Evolutionary conservation across 2,797 vertebrate species (phyloP).

Genomic region (Sebastes itinus): DNA sequence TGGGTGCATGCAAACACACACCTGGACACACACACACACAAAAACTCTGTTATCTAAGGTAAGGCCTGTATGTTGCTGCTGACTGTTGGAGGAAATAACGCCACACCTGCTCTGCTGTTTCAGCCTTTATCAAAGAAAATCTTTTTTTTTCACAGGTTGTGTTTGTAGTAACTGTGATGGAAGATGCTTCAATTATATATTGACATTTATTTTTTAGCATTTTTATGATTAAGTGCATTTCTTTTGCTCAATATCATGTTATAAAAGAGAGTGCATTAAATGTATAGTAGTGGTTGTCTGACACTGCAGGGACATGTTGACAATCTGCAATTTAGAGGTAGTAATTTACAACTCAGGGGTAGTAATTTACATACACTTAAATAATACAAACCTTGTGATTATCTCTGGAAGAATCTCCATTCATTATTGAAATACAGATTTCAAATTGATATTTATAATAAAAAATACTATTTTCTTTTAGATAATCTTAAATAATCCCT

Average conservation of each 20-base stretch:
- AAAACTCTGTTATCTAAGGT: background rate
- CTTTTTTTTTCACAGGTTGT: background rate
- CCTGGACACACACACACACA: background rate
- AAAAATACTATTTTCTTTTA: background rate
- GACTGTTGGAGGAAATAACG: background rate
- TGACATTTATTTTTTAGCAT: background rate
- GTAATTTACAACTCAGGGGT: too few species aligned
- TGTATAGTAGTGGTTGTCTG: background rate
- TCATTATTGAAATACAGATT: background rate
- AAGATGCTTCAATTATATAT: background rate
- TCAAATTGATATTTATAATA: background rate
- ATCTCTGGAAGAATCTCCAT: accelerated
- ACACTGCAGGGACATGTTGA: background rate
- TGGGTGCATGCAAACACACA: background rate
- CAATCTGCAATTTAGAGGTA: background rate
- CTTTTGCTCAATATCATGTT: background rate
- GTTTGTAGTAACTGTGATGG: background rate
- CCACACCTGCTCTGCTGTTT: background rate
- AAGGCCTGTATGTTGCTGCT: background rate
- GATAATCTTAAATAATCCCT: background rate
- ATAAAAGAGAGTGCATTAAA: background rate
- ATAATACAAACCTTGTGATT: background rate
- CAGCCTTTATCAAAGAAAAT: background rate
- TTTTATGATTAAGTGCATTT: background rate
- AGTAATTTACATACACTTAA: background rate